Conservation (phyloP, 1,140 invertebrate genomes). For the Meloidogyne floridensis region DNA sequence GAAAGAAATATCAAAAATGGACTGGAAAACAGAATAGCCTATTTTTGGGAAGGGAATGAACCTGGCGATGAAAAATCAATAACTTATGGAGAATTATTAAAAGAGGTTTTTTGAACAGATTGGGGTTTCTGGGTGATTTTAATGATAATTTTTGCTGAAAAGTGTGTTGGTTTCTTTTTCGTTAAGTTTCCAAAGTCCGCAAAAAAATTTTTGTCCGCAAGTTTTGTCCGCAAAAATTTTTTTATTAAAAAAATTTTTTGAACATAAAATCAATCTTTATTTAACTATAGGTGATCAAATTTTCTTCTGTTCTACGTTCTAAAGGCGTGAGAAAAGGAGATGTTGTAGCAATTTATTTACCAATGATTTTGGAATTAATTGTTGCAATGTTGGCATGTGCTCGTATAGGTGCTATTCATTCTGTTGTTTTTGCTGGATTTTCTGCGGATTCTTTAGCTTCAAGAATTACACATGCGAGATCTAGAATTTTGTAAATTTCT, state of each 20-base stretch:
- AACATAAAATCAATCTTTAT: no score
- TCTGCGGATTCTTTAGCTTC: conserved; percentile 70
- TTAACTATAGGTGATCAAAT: conserved; percentile 74
- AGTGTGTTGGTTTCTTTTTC: no score
- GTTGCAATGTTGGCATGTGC: conserved; percentile 91
- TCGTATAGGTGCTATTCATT: conserved; percentile 88
- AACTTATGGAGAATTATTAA: conserved; percentile 84
- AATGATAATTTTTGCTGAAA: neutral
- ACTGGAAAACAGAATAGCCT: conserved; percentile 84
- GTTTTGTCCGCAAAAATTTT: no score
- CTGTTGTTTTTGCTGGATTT: conserved; percentile 79
- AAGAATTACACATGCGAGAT: conserved; percentile 73
- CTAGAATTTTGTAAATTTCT: conserved; percentile 71
- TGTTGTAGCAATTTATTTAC: conserved; percentile 93
- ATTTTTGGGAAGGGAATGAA: conserved; percentile 73
- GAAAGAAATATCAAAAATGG: conserved; percentile 79
- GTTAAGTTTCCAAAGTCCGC: no score
- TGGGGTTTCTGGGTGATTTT: no score
- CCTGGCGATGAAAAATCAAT: conserved; percentile 81
- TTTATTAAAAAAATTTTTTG: no score
- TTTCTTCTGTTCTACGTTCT: conserved; percentile 85
- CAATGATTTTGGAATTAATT: conserved; percentile 90
- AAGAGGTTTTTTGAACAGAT: conserved; percentile 70
- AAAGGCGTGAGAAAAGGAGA: conserved; percentile 82
- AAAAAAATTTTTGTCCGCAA: no score